Conservation (phyloP, 2,113 vertebrate genomes). For the Microtus richardsoni region DNA sequence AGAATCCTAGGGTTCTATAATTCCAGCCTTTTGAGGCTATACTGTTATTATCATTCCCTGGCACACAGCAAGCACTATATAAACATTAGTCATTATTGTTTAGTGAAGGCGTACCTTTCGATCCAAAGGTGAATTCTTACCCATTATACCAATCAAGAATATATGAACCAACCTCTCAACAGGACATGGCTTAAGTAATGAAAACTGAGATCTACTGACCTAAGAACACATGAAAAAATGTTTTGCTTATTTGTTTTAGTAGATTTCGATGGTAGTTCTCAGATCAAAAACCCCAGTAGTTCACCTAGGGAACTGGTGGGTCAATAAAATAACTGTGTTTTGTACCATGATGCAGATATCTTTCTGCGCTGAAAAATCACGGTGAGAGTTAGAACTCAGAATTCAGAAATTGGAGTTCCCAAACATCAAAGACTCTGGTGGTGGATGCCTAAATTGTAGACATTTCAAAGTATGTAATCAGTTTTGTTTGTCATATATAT, state of each 20-base stretch:
- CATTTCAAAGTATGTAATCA: neutral
- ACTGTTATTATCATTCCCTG: neutral
- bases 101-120: neutral
- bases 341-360: neutral
- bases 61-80: neutral
- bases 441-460: neutral
- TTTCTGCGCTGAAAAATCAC: neutral
- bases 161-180: slow-evolving; percentile 7
- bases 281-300: neutral
- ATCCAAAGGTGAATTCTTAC: neutral
- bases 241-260: no score
- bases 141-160: neutral
- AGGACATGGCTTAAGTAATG: neutral
- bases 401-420: neutral
- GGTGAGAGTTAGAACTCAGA: neutral
- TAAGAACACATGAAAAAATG: neutral
- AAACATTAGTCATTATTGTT: neutral
- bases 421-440: neutral
- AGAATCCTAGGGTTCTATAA: neutral
- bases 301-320: neutral
- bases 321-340: neutral
- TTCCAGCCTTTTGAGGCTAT: neutral
- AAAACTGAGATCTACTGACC: neutral
- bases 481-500: neutral
- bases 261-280: neutral